These are phyloP conservation scores for Myrmophylax atrothorax DNA, from an alignment of 2,113 vertebrate genomes.

Conservation along the genomic window DNA sequence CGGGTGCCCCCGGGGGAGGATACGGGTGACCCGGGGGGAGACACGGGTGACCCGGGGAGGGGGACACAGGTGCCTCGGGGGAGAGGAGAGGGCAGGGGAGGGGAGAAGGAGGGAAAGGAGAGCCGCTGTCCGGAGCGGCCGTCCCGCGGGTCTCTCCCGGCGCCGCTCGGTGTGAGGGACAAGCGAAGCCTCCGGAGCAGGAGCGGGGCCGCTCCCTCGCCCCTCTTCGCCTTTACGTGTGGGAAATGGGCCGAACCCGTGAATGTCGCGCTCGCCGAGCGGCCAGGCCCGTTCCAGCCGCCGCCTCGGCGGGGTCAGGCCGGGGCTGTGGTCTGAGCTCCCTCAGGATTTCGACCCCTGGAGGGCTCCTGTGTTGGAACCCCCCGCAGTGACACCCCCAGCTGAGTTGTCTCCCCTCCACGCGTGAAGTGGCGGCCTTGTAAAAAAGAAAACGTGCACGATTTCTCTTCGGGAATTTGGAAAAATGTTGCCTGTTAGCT, in stretches of 20 bases:
- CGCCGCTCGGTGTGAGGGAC: neutral
- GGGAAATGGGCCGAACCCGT: rapidly evolving
- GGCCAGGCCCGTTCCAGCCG: too few species aligned
- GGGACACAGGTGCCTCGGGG: neutral
- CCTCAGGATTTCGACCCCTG: rapidly evolving
- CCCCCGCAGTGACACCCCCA: rapidly evolving
- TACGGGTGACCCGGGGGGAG: too few species aligned
- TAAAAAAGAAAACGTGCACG: rapidly evolving
- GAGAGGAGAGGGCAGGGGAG: too few species aligned
- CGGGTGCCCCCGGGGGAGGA: too few species aligned
- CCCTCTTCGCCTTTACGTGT: rapidly evolving
- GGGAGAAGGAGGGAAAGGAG: neutral
- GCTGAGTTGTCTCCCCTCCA: rapidly evolving
- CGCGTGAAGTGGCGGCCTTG: rapidly evolving
- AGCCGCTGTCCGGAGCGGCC: neutral
- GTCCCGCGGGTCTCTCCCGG: too few species aligned
- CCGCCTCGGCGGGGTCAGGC: too few species aligned
- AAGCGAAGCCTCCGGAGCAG: too few species aligned
- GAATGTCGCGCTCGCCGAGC: rapidly evolving
- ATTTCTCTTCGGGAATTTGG: neutral
- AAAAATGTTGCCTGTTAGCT: rapidly evolving
- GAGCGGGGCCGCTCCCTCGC: rapidly evolving
- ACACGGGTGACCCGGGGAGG: too few species aligned
- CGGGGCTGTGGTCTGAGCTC: neutral
- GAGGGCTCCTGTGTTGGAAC: rapidly evolving